Conservation (phyloP, 1,140 invertebrate genomes). For the Drosophila teissieri region DNA sequence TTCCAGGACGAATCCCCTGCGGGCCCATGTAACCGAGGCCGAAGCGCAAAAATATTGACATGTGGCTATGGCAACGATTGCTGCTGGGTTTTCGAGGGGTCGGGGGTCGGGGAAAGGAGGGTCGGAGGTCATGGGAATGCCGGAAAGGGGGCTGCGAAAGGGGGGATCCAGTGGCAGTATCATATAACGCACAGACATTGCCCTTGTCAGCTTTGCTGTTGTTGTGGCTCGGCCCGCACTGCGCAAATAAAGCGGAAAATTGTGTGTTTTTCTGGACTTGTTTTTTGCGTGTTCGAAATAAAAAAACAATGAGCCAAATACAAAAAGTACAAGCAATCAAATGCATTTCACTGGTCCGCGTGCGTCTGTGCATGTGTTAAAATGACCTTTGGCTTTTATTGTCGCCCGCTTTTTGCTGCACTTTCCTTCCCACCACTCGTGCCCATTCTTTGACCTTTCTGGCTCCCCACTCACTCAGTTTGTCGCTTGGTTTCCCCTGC, state of each 20-base stretch:
- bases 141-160: not conserved
- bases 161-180: constrained; percentile 28
- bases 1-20: constrained; percentile 37
- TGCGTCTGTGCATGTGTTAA: constrained; percentile 50
- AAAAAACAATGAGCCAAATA: constrained; percentile 32
- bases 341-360: constrained; percentile 65
- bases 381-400: constrained; percentile 77
- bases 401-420: constrained; percentile 34
- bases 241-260: constrained; percentile 78
- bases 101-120: not conserved
- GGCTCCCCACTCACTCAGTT: not conserved
- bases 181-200: constrained; percentile 60
- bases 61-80: constrained; percentile 59
- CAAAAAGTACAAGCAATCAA: constrained; percentile 72
- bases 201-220: constrained; percentile 43
- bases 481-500: not conserved
- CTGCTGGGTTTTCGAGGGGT: not conserved
- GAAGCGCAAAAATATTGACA: constrained; percentile 78
- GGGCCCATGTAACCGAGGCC: constrained; percentile 54
- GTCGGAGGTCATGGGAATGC: not conserved
- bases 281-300: constrained; percentile 48
- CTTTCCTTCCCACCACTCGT: constrained; percentile 6
- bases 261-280: constrained; percentile 56
- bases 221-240: constrained; percentile 34
- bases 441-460: not conserved